Evolutionary conservation across 1,140 invertebrate genomes (phyloP).

Genomic region (Helicoverpa zea): DNA sequence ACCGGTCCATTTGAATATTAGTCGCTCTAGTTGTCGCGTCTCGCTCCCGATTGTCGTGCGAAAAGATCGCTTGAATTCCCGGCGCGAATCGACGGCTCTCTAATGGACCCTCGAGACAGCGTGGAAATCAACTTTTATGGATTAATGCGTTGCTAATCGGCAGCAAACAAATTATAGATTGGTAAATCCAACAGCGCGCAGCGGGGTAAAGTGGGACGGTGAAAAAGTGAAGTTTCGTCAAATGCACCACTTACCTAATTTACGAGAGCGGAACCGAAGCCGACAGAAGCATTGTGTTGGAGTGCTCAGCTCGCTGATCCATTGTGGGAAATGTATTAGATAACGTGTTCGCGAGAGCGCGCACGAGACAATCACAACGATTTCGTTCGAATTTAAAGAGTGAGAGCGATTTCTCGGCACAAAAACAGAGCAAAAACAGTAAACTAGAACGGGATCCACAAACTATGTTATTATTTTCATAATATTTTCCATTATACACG

Average conservation of each 20-base stretch:
- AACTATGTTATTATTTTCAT: slow-evolving; percentile 39
- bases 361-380: slow-evolving; percentile 72
- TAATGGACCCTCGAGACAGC: slow-evolving; percentile 63
- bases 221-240: slow-evolving; percentile 83
- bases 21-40: slow-evolving; percentile 76
- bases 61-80: slow-evolving; percentile 70
- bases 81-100: slow-evolving; percentile 68
- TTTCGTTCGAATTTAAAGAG: slow-evolving; percentile 73
- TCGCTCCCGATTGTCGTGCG: slow-evolving; percentile 79
- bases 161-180: slow-evolving; percentile 69
- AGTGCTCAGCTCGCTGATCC: slow-evolving; percentile 60
- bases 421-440: slow-evolving; percentile 25
- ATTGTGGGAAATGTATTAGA: slow-evolving; percentile 78
- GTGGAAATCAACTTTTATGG: slow-evolving; percentile 73
- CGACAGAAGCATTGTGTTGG: slow-evolving; percentile 74
- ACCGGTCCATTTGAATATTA: slow-evolving; percentile 76
- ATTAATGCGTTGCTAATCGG: slow-evolving; percentile 71
- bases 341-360: slow-evolving; percentile 74
- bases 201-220: slow-evolving; percentile 63
- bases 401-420: slow-evolving; percentile 66
- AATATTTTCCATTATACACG: slow-evolving; percentile 56
- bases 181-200: slow-evolving; percentile 61
- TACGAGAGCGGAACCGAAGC: slow-evolving; percentile 83
- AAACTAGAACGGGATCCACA: not conserved
- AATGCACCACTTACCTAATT: slow-evolving; percentile 83